Evolutionary conservation across 2,797 vertebrate species (phyloP).

Genomic region (Ataeniobius toweri): DNA sequence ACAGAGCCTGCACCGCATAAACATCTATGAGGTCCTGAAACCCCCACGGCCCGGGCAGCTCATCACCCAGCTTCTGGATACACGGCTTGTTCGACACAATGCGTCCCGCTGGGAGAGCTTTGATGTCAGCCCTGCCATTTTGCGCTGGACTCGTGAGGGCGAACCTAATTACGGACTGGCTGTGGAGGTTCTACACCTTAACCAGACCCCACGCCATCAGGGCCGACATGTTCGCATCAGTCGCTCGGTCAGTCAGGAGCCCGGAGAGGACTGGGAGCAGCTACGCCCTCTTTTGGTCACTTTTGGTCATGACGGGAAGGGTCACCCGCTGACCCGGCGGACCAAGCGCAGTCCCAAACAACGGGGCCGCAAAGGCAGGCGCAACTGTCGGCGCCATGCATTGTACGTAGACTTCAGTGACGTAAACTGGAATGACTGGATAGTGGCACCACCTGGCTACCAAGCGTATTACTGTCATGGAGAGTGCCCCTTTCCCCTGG

Average conservation of each 20-base stretch:
- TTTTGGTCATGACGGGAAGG: slow-evolving; percentile 95
- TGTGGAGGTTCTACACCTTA: slow-evolving; percentile 91
- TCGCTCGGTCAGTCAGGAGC: slow-evolving; percentile 89
- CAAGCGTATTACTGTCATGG: slow-evolving; percentile 99
- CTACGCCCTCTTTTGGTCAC: slow-evolving; percentile 96
- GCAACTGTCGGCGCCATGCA: slow-evolving; percentile 94
- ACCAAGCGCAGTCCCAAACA: slow-evolving; percentile 88
- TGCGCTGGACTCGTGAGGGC: slow-evolving; percentile 93
- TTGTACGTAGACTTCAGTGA: slow-evolving; percentile 99
- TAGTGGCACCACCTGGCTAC: slow-evolving; percentile 98
- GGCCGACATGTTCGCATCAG: slow-evolving; percentile 93
- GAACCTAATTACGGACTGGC: slow-evolving; percentile 94
- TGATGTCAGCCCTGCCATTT: slow-evolving; percentile 95
- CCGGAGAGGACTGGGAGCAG: slow-evolving; percentile 91
- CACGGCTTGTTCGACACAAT: slow-evolving; percentile 92
- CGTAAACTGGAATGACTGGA: slow-evolving; percentile 99
- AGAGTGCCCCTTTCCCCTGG: slow-evolving; percentile 98
- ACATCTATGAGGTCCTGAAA: slow-evolving; percentile 97
- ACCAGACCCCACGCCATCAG: slow-evolving; percentile 83
- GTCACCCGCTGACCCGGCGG: slow-evolving; percentile 89
- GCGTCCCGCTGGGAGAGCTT: slow-evolving; percentile 94
- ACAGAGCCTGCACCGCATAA: slow-evolving; percentile 91
- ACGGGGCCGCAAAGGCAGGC: slow-evolving; percentile 90
- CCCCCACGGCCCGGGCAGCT: slow-evolving; percentile 83
- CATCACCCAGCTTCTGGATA: slow-evolving; percentile 96